Evolutionary conservation across 2,797 vertebrate species (phyloP).

Genomic region (Manis crassicaudata): DNA sequence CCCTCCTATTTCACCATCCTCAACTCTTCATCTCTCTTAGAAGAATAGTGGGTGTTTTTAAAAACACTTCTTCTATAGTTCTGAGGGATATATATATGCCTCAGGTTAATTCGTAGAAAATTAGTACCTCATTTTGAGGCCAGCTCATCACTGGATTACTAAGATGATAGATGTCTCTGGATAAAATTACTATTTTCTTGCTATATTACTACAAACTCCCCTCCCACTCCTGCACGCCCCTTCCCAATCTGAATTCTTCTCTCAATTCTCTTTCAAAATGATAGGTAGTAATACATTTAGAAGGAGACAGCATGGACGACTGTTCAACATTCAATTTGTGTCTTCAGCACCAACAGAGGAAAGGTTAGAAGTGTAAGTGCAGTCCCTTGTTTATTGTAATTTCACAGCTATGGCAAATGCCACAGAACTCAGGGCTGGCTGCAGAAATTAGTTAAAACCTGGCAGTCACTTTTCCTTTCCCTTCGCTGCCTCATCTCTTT

Average conservation of each 20-base stretch:
- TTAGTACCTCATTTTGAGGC: conserved; percentile 17
- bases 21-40: neutral
- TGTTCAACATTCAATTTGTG: conserved; percentile 69
- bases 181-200: conserved; percentile 39
- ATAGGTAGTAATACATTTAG: conserved; percentile 19
- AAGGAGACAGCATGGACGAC: conserved; percentile 4
- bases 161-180: neutral
- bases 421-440: conserved; percentile 35
- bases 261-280: conserved; percentile 51
- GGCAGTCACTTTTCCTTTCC: neutral
- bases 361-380: conserved; percentile 45
- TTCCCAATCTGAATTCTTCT: neutral
- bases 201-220: neutral
- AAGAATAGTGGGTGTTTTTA: neutral
- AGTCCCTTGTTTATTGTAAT: conserved; percentile 54
- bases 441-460: conserved; percentile 52
- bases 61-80: neutral
- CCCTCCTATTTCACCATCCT: neutral
- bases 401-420: conserved; percentile 67
- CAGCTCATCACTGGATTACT: conserved; percentile 41
- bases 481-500: neutral
- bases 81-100: neutral
- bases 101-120: conserved; percentile 51
- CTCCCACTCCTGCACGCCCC: neutral
- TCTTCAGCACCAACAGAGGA: conserved; percentile 39